Evolutionary conservation across 2,797 vertebrate species (phyloP).

Genomic region (Graptemys geographica): DNA sequence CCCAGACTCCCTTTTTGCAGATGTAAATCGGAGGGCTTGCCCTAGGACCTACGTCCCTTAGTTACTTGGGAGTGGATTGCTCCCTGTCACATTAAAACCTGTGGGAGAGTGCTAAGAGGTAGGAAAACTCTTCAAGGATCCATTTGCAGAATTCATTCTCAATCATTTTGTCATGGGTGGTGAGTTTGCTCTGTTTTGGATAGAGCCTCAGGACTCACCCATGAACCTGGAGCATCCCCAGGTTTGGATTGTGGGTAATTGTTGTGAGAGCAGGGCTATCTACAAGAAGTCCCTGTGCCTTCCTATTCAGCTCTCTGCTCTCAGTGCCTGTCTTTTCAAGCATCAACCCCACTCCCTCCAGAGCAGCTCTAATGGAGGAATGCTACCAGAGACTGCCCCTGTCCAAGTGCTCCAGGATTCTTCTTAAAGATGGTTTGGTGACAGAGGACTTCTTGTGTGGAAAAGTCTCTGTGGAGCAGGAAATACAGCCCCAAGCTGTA

Average conservation of each 20-base stretch:
- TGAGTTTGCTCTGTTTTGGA: not conserved
- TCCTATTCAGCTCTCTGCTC: not conserved
- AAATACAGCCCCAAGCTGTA: not conserved
- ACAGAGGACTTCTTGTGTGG: not conserved
- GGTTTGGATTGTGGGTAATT: not conserved
- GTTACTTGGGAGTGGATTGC: not conserved
- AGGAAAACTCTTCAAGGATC: fast-evolving
- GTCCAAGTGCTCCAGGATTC: not conserved
- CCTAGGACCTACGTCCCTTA: not conserved
- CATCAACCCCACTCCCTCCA: not conserved
- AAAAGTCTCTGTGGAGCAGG: not conserved
- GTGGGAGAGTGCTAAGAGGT: fast-evolving
- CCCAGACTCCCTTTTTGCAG: not conserved
- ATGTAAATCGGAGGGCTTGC: not conserved
- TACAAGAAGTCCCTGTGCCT: not conserved
- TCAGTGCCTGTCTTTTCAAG: not conserved
- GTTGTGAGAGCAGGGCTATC: not conserved
- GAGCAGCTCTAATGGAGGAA: not conserved
- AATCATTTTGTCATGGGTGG: not conserved
- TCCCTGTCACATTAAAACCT: not conserved
- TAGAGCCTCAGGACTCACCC: fast-evolving
- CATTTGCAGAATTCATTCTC: not conserved
- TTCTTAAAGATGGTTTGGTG: not conserved
- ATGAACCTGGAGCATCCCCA: not conserved
- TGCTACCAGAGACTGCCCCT: not conserved